Conservation (phyloP, 2,797 vertebrate species). For the Oceanodroma leucorhoa region DNA sequence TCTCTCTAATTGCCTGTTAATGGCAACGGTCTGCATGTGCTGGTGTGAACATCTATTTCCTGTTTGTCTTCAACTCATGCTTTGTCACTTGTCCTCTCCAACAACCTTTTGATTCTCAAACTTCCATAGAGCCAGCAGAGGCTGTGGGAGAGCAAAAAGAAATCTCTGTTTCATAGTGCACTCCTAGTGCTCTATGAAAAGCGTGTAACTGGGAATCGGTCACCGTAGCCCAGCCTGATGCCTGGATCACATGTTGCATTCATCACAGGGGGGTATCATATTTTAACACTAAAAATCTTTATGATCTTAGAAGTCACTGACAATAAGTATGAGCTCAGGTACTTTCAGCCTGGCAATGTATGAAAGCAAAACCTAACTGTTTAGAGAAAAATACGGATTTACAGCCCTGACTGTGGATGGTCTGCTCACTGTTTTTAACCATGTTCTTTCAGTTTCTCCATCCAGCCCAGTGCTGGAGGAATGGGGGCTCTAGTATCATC, state of each 20-base stretch:
- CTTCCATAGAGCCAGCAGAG: not conserved
- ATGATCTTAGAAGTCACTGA: not conserved
- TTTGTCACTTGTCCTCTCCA: not conserved
- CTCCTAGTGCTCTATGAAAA: not conserved
- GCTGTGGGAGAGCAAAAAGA: not conserved
- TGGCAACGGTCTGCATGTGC: not conserved
- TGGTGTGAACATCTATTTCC: fast-evolving
- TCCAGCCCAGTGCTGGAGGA: not conserved
- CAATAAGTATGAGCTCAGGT: not conserved
- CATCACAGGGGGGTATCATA: fast-evolving
- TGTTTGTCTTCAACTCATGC: fast-evolving
- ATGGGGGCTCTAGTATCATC: not conserved
- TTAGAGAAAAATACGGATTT: not conserved
- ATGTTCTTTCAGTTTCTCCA: not conserved
- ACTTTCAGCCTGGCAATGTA: not conserved
- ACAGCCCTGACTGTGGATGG: not conserved
- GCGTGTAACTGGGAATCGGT: fast-evolving
- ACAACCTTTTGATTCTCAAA: not conserved
- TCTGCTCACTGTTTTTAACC: not conserved
- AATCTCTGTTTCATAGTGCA: no score
- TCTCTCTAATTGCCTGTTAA: not conserved
- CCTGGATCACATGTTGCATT: fast-evolving
- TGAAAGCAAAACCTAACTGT: not conserved
- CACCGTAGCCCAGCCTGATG: not conserved
- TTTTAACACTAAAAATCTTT: not conserved